Evolutionary conservation across 2,888 invertebrate species (phyloP), one percentile per base, ranked within the genome.

Genomic region (Unio pictorum): DNA sequence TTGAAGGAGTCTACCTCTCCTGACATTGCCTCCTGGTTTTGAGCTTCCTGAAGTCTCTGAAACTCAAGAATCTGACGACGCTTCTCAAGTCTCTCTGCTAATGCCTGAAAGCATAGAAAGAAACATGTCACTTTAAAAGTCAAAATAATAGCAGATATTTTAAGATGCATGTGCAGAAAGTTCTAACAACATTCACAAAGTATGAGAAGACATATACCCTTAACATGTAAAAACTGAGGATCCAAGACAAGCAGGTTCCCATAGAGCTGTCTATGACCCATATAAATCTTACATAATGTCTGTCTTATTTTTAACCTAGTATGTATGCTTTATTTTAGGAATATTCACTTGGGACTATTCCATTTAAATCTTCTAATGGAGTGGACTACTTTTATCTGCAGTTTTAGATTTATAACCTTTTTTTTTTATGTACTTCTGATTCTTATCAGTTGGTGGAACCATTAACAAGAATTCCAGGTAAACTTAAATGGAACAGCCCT

Each of bases 41-140:
- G 83, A 58, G 82, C 73, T 28, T 82, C 79, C 66, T 83, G 81
- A 26, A 81, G 70, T n/a, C 75, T 72, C n/a, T 81, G 76, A 72
- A 82, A 81, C 68, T 85, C 86, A 26, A 87, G 72, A 57, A 87
- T 75, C 62, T 87, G 84, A 57, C 81, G 72, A 28, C 89, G 74
- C 61, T 81, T 80, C 11, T 85, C 87, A 34, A 88, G 73, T 45
- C 87, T 75, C 63, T 87, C 86, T 61, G 88, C 87, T 56, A 89
- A 73, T 64, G 79, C 80, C 88, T 88, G 66, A 3, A 66, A 66
- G 30, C 30, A 26, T 34, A 61, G 5, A 61, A 20, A 61, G 30
- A 28, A 23, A n/a, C n/a, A 20, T 18, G 15, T 17, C 17, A 30
- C 0, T 20, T 15, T 62, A 62, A 62, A 34, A 2, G 5, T 15